Percentiles rank a stretch among this genome's conserved stretches.
These are phyloP conservation scores for Andrena minutula DNA, from an alignment of 2,888 invertebrate species.

Conservation along the genomic window DNA sequence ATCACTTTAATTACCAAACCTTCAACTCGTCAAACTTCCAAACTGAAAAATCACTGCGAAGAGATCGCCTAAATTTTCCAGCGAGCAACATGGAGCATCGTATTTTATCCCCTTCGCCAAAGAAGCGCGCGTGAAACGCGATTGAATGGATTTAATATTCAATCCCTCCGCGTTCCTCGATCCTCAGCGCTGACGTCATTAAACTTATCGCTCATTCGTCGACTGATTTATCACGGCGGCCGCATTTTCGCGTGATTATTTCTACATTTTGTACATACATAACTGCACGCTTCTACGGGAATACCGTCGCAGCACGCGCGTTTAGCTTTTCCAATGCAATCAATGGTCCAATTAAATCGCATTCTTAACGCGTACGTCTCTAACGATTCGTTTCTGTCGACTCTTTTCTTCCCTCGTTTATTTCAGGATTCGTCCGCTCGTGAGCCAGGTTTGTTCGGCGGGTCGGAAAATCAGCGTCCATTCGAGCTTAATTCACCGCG, in stretches of 20 bases:
- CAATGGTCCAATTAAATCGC: constrained; percentile 31
- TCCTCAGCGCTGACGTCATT: background rate
- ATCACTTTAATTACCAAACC: background rate
- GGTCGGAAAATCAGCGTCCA: constrained; percentile 30
- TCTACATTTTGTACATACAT: constrained; percentile 78
- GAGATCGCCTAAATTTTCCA: too few relatives aligned
- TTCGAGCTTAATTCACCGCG: constrained; percentile 16
- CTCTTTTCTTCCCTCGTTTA: constrained; percentile 31
- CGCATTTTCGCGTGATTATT: constrained; percentile 67
- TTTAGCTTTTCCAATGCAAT: constrained; percentile 31
- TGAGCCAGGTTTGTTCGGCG: background rate
- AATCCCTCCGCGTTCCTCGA: constrained; percentile 24
- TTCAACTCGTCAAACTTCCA: background rate
- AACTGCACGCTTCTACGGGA: constrained; percentile 19
- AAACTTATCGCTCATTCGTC: constrained; percentile 6
- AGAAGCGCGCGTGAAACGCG: constrained; percentile 30
- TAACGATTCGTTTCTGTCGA: constrained; percentile 6
- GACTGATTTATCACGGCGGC: constrained; percentile 27
- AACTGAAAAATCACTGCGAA: too few relatives aligned
- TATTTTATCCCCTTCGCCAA: constrained; percentile 35
- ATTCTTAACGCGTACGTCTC: constrained; percentile 17
- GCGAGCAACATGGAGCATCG: constrained; percentile 6
- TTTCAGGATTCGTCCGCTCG: constrained; percentile 23
- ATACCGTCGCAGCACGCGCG: constrained; percentile 19
- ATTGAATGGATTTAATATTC: constrained; percentile 1